Evolutionary conservation across 1,140 invertebrate species (phyloP).

Genomic region (Littorina saxatilis): DNA sequence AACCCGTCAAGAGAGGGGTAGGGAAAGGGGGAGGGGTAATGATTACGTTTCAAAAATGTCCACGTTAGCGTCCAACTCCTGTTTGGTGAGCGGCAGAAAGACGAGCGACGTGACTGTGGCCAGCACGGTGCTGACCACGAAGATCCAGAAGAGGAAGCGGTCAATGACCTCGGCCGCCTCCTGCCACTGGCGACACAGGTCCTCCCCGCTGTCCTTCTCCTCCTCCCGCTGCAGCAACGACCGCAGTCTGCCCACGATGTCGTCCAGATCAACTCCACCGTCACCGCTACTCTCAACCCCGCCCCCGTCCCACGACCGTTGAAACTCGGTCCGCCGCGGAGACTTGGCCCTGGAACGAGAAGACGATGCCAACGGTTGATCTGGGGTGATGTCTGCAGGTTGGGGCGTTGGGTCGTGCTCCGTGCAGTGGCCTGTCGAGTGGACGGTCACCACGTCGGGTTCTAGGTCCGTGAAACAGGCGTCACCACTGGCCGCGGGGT

Average conservation of each 20-base stretch:
- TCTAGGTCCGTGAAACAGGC: background rate
- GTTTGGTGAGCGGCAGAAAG: slow-evolving; percentile 87
- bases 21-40: background rate
- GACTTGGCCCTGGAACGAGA: too few relatives aligned
- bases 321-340: background rate
- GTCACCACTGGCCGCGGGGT: background rate
- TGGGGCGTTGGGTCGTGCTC: background rate
- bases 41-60: background rate
- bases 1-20: slow-evolving; percentile 82
- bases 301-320: background rate
- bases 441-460: background rate
- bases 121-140: slow-evolving; percentile 95
- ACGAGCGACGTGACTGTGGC: slow-evolving; percentile 96
- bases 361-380: too few relatives aligned
- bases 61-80: background rate
- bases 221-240: slow-evolving; percentile 53
- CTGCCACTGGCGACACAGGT: slow-evolving; percentile 85
- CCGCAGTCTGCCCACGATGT: slow-evolving; percentile 53
- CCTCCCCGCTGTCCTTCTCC: slow-evolving; percentile 48
- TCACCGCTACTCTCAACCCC: background rate
- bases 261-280: slow-evolving; percentile 27
- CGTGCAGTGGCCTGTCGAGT: background rate
- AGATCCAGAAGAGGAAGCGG: slow-evolving; percentile 96
- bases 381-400: background rate
- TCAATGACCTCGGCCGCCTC: slow-evolving; percentile 99